Conservation (phyloP, 2,113 vertebrate species). For the Microcebus murinus region DNA sequence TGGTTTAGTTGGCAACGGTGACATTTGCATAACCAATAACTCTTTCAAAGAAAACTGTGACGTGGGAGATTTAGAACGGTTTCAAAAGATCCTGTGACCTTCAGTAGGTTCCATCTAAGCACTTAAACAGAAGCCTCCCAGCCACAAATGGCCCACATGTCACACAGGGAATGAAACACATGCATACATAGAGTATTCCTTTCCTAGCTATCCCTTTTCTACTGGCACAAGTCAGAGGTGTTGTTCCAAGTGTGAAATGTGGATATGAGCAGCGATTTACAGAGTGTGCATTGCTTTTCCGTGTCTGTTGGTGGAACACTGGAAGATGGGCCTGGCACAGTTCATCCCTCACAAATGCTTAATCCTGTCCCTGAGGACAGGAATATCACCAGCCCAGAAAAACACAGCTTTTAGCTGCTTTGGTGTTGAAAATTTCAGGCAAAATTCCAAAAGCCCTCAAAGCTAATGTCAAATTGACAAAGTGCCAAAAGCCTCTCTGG, state of each 20-base stretch:
- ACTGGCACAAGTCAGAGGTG: constrained; percentile 1
- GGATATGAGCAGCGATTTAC: neutral
- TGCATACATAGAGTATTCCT: neutral
- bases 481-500: constrained; percentile 72
- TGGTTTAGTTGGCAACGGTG: neutral
- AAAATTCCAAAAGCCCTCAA: constrained; percentile 73
- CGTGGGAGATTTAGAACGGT: neutral
- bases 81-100: neutral
- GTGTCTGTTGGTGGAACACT: constrained; percentile 17
- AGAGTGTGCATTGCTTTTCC: neutral
- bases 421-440: constrained; percentile 70
- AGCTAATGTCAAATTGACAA: constrained; percentile 70
- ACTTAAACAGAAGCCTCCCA: neutral
- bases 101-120: neutral
- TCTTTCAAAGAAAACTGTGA: neutral
- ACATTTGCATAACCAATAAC: neutral
- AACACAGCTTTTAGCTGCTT: constrained; percentile 70
- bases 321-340: constrained; percentile 50
- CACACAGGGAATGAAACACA: neutral
- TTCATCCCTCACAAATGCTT: constrained; percentile 44
- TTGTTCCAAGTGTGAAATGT: constrained; percentile 1
- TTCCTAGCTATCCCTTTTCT: neutral
- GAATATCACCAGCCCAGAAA: constrained; percentile 52
- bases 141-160: neutral
- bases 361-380: constrained; percentile 61